phyloP scores from a whole-genome alignment of 2,797 vertebrate species.

The Triplophysa bombifrons region DNA sequence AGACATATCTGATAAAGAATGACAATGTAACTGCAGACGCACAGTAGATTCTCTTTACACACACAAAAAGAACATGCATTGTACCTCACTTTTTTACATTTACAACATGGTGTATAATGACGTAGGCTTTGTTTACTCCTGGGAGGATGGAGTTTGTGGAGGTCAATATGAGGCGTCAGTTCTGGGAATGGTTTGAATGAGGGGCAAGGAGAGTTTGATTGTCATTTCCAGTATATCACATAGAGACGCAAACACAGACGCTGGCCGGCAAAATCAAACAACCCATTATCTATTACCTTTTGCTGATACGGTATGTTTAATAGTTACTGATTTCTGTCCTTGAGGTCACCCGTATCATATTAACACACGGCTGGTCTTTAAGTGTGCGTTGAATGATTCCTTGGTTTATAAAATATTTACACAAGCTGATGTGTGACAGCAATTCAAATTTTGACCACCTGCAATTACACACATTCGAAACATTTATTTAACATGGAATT shows the following conservation, averaged over 20 bases:
- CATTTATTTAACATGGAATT: background rate
- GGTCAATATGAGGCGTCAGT: background rate
- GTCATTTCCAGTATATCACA: background rate
- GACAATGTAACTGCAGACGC: background rate
- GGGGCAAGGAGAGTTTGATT: background rate
- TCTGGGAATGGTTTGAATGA: background rate
- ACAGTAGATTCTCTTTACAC: background rate
- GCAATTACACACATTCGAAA: background rate
- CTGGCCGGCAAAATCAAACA: background rate
- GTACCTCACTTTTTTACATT: background rate
- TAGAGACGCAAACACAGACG: background rate
- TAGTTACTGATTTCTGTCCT: slow-evolving; percentile 6
- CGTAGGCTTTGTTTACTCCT: background rate
- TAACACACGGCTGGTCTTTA: background rate
- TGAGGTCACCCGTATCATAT: background rate
- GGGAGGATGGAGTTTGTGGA: background rate
- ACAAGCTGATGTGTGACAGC: background rate
- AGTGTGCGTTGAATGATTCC: background rate
- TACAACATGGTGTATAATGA: too few relatives aligned
- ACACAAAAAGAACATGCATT: too few relatives aligned
- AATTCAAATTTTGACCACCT: background rate
- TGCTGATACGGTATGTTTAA: slow-evolving; percentile 7
- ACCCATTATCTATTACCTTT: slow-evolving; percentile 17
- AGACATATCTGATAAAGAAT: background rate
- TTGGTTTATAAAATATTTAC: slow-evolving; percentile 3